These are phyloP conservation scores for Trematomus loennbergii DNA, from an alignment of 2,113 vertebrate species.

Conservation along the genomic window DNA sequence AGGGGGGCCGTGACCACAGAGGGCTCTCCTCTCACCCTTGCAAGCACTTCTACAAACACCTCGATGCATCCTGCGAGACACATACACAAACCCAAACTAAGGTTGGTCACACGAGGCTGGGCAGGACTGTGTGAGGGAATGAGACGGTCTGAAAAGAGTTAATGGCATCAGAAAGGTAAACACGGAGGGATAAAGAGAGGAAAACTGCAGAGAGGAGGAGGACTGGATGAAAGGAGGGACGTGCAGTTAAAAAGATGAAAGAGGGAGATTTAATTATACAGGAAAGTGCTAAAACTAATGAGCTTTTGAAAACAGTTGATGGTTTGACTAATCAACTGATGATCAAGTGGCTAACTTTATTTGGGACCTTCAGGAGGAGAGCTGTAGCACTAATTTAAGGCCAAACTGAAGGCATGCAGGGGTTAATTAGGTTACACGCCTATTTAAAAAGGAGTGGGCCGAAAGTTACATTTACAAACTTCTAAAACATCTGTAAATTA, in stretches of 20 bases:
- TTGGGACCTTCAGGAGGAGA: constrained; percentile 60
- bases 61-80: constrained; percentile 50
- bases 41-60: constrained; percentile 81
- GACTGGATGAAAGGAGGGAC: constrained; percentile 61
- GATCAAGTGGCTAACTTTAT: constrained; percentile 79
- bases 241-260: constrained; percentile 67
- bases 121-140: constrained; percentile 72
- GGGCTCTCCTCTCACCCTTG: constrained; percentile 80
- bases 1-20: constrained; percentile 78
- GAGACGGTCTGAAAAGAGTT: constrained; percentile 71
- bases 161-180: constrained; percentile 77
- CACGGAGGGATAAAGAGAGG: constrained; percentile 63
- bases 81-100: constrained; percentile 44
- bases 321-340: constrained; percentile 81
- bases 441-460: constrained; percentile 31
- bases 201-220: constrained; percentile 55
- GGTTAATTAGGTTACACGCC: constrained; percentile 63
- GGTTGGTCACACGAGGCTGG: constrained; percentile 76
- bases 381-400: constrained; percentile 66
- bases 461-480: constrained; percentile 40
- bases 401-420: constrained; percentile 55
- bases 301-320: constrained; percentile 72
- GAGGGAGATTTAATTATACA: constrained; percentile 75
- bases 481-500: constrained; percentile 13
- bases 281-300: constrained; percentile 69